These are phyloP conservation scores for Scaptomyza hsui DNA, from an alignment of 1,140 invertebrate genomes.

Conservation along the genomic window DNA sequence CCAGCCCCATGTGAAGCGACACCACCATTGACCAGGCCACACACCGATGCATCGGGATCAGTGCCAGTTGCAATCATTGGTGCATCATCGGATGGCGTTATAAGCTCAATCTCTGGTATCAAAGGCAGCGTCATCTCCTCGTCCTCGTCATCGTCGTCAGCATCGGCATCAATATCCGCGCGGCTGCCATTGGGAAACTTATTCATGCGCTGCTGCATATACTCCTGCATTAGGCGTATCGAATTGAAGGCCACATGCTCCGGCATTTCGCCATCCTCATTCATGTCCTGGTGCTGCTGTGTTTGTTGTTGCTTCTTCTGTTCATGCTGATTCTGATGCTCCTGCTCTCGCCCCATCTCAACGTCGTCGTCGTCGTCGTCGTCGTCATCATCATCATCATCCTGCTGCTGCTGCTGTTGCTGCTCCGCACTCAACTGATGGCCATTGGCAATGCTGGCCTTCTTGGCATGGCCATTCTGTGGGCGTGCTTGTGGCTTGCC, in stretches of 20 bases:
- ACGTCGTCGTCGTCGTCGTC: not conserved
- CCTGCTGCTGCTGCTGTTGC: not conserved
- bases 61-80: slow-evolving; percentile 14
- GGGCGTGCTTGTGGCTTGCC: slow-evolving; percentile 14
- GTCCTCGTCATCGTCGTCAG: slow-evolving; percentile 51
- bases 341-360: slow-evolving; percentile 28
- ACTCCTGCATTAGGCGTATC: slow-evolving; percentile 79
- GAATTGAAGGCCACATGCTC: slow-evolving; percentile 71
- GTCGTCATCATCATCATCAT: not conserved
- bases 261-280: slow-evolving; percentile 64
- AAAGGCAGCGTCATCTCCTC: slow-evolving; percentile 75
- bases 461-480: slow-evolving; percentile 43
- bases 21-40: slow-evolving; percentile 33
- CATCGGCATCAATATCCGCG: not conserved
- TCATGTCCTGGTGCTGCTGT: slow-evolving; percentile 9
- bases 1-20: not conserved
- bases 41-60: slow-evolving; percentile 24
- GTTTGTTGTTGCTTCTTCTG: slow-evolving; percentile 9
- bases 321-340: slow-evolving; percentile 6
- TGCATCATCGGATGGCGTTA: slow-evolving; percentile 71
- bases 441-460: slow-evolving; percentile 35
- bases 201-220: slow-evolving; percentile 80
- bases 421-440: slow-evolving; percentile 13
- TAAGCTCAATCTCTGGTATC: slow-evolving; percentile 79
- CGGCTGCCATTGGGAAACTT: slow-evolving; percentile 67